Percentiles rank a stretch among this genome's conserved stretches.
Conservation (phyloP, 2,888 invertebrate genomes). For the Eubasilissa splendida region DNA sequence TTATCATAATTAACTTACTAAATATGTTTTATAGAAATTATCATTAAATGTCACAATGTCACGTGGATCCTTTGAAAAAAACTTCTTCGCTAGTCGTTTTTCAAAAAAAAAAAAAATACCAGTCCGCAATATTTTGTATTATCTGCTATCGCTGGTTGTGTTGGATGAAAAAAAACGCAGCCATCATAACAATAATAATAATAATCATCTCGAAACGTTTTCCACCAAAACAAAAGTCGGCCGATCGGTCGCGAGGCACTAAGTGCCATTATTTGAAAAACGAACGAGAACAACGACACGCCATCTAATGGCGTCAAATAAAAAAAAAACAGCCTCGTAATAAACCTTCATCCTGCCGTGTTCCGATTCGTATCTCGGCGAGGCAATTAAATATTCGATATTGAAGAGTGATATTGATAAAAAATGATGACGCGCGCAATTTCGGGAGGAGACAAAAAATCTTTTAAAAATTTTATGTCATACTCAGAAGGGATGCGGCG, state of each 20-base stretch:
- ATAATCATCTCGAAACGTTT: slow-evolving; percentile 4
- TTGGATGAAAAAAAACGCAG: no score
- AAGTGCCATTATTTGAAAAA: slow-evolving; percentile 30
- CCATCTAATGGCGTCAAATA: slow-evolving; percentile 36
- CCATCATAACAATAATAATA: no score
- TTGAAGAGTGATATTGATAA: slow-evolving; percentile 49
- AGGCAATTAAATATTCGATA: slow-evolving; percentile 57
- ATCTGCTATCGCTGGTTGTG: no score
- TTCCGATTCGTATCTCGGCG: slow-evolving; percentile 52
- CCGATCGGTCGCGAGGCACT: slow-evolving; percentile 10
- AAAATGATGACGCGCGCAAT: slow-evolving; percentile 49
- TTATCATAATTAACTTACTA: no score
- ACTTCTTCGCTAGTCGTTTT: no score
- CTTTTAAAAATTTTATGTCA: slow-evolving; percentile 53
- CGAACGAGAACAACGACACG: slow-evolving; percentile 12
- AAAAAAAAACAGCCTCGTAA: slow-evolving; percentile 43
- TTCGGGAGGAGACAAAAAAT: slow-evolving; percentile 6
- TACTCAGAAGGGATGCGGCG: slow-evolving; percentile 45
- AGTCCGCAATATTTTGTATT: no score
- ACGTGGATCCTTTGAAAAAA: no score
- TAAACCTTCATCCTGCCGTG: slow-evolving; percentile 46
- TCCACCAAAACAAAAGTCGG: slow-evolving; percentile 27
- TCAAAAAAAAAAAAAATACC: no score
- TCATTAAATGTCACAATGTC: no score
- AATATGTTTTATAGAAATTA: no score